A percentile compares a stretch with the other conserved stretches of the same genome.
Conservation (phyloP, 2,888 invertebrate species). For the Neoitamus cyanurus region DNA sequence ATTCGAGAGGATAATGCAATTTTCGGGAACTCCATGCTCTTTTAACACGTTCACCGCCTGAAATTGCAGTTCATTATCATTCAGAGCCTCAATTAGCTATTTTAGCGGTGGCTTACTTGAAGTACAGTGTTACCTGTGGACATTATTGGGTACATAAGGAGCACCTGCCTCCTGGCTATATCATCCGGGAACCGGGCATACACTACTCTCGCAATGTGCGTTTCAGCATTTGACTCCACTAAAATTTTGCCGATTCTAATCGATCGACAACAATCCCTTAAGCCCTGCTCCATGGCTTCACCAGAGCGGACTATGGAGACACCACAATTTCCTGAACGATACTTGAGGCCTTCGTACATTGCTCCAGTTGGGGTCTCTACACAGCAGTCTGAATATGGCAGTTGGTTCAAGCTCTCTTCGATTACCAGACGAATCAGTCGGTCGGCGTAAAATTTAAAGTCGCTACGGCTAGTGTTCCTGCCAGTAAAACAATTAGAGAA, state of each 20-base stretch:
- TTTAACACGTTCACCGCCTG: slow-evolving; percentile 94
- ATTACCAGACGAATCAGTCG: slow-evolving; percentile 96
- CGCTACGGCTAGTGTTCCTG: slow-evolving; percentile 91
- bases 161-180: slow-evolving; percentile 85
- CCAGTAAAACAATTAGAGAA: slow-evolving; percentile 61
- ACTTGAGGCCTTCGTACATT: slow-evolving; percentile 90
- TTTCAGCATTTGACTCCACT: slow-evolving; percentile 95
- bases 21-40: slow-evolving; percentile 93
- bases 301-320: slow-evolving; percentile 95
- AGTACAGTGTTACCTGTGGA: slow-evolving; percentile 97
- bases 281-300: slow-evolving; percentile 96
- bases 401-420: slow-evolving; percentile 96
- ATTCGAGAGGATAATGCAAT: slow-evolving; percentile 96
- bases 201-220: slow-evolving; percentile 95
- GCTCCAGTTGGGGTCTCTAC: slow-evolving; percentile 92
- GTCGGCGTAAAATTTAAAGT: slow-evolving; percentile 99
- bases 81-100: not conserved
- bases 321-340: slow-evolving; percentile 97
- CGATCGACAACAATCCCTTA: slow-evolving; percentile 96
- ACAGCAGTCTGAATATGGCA: slow-evolving; percentile 91
- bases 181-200: slow-evolving; percentile 98
- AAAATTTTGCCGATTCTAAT: slow-evolving; percentile 98
- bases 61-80: slow-evolving; percentile 58
- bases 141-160: slow-evolving; percentile 99
- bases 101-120: slow-evolving; percentile 66